Percentiles rank a stretch among this genome's conserved stretches.
phyloP scores from a whole-genome alignment of 1,140 invertebrate species.

The Pygmarrhopalites habei region DNA sequence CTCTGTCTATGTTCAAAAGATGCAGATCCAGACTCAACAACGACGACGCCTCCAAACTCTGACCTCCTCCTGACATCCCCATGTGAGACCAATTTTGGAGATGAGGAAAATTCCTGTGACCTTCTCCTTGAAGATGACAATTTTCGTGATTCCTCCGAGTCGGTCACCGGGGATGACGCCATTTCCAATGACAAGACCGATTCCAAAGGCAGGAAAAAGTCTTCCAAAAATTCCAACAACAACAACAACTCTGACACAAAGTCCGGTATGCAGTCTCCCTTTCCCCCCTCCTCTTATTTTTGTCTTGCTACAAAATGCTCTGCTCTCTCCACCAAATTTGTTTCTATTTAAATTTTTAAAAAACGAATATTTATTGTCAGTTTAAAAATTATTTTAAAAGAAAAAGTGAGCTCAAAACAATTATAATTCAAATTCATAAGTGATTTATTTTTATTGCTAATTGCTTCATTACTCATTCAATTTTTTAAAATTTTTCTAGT shows the following conservation, averaged over 20 bases:
- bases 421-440: too few species aligned
- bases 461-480: too few species aligned
- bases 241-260: slow-evolving; percentile 38
- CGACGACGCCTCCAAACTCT: slow-evolving; percentile 44
- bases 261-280: slow-evolving; percentile 33
- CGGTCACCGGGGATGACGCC: slow-evolving; percentile 37
- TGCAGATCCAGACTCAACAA: slow-evolving; percentile 42
- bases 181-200: slow-evolving; percentile 37
- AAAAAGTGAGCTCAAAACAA: too few species aligned
- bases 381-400: too few species aligned
- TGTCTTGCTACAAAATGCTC: too few species aligned
- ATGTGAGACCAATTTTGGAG: slow-evolving; percentile 33
- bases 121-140: slow-evolving; percentile 36
- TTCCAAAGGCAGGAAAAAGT: slow-evolving; percentile 38
- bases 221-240: slow-evolving; percentile 37
- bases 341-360: too few species aligned
- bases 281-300: too few species aligned
- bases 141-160: slow-evolving; percentile 36
- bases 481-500: too few species aligned
- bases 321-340: not conserved
- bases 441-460: too few species aligned
- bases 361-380: too few species aligned
- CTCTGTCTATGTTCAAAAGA: slow-evolving; percentile 18
- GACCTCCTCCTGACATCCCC: slow-evolving; percentile 38
- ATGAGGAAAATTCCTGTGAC: slow-evolving; percentile 38